A percentile compares a stretch with the other conserved stretches of the same genome.
These are phyloP conservation scores for Scaptomyza graminum DNA, from an alignment of 1,140 invertebrate species.

Conservation along the genomic window DNA sequence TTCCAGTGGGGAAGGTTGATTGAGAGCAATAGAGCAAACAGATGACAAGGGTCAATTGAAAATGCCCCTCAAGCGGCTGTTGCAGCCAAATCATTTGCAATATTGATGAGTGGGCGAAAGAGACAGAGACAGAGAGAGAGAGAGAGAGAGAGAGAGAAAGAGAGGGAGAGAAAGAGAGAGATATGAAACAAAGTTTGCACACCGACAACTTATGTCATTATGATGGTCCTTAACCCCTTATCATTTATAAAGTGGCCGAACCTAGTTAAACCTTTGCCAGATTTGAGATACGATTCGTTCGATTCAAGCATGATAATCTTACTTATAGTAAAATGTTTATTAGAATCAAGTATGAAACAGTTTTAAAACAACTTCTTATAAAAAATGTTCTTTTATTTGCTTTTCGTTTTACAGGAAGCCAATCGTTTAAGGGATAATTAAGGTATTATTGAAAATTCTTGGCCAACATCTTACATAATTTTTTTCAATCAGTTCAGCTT, in stretches of 20 bases:
- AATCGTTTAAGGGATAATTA: too few species aligned
- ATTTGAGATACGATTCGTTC: too few species aligned
- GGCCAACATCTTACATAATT: constrained; percentile 66
- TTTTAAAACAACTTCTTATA: background rate
- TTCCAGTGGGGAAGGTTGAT: too few species aligned
- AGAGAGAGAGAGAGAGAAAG: constrained; percentile 3
- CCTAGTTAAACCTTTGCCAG: too few species aligned
- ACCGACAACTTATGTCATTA: constrained; percentile 69
- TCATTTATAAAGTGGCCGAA: constrained; percentile 59
- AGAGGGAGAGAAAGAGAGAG: constrained; percentile 1
- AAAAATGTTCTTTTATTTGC: too few species aligned
- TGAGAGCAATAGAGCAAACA: constrained; percentile 5
- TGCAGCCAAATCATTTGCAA: constrained; percentile 67
- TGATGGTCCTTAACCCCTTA: constrained; percentile 59
- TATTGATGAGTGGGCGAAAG: constrained; percentile 50
- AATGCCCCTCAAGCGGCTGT: constrained; percentile 58
- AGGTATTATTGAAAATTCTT: too few species aligned
- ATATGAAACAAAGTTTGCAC: constrained; percentile 43
- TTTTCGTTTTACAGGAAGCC: too few species aligned
- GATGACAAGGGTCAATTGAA: constrained; percentile 51
- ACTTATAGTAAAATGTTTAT: too few species aligned
- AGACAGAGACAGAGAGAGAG: constrained; percentile 3
- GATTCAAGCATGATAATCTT: too few species aligned
- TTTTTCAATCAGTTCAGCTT: constrained; percentile 49
- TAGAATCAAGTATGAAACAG: too few species aligned